phyloP scores from a whole-genome alignment of 2,888 invertebrate species.

The Drosophila antonietae region DNA sequence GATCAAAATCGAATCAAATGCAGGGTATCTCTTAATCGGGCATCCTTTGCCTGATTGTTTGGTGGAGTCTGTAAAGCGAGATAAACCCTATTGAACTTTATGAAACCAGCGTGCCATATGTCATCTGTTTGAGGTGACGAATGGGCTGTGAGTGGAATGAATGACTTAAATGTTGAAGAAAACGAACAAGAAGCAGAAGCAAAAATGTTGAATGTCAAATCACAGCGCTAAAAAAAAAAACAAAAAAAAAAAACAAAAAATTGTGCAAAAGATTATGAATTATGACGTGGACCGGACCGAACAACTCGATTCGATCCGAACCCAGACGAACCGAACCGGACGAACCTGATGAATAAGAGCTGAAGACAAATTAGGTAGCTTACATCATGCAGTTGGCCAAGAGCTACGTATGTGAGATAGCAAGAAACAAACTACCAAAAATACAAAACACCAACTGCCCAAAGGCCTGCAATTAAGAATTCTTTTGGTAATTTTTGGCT shows the following conservation, averaged over 20 bases:
- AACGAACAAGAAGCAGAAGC: neutral
- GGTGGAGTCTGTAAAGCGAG: constrained; percentile 31
- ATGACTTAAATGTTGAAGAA: constrained; percentile 17
- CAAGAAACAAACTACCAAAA: neutral
- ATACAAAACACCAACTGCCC: constrained; percentile 42
- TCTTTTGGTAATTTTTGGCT: constrained; percentile 27
- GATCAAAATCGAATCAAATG: neutral
- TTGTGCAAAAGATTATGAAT: constrained; percentile 59
- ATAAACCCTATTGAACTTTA: constrained; percentile 36
- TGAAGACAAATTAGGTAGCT: constrained; percentile 74
- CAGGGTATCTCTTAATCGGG: neutral
- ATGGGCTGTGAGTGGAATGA: constrained; percentile 24
- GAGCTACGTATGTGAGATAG: constrained; percentile 13
- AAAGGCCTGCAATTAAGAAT: constrained; percentile 73
- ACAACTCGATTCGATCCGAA: constrained; percentile 6
- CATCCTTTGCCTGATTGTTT: constrained; percentile 9
- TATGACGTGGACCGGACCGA: constrained; percentile 41
- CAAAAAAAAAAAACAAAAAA: no score
- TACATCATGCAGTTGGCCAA: constrained; percentile 62
- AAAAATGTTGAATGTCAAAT: constrained; percentile 42
- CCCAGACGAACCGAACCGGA: constrained; percentile 33
- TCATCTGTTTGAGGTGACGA: constrained; percentile 19
- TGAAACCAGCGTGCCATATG: constrained; percentile 27
- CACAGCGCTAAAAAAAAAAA: constrained; percentile 15
- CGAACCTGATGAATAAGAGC: constrained; percentile 63